A percentile compares a stretch with the other conserved stretches of the same genome.
phyloP scores from a whole-genome alignment of 2,797 vertebrate genomes.

The Gephyroberyx darwinii region DNA sequence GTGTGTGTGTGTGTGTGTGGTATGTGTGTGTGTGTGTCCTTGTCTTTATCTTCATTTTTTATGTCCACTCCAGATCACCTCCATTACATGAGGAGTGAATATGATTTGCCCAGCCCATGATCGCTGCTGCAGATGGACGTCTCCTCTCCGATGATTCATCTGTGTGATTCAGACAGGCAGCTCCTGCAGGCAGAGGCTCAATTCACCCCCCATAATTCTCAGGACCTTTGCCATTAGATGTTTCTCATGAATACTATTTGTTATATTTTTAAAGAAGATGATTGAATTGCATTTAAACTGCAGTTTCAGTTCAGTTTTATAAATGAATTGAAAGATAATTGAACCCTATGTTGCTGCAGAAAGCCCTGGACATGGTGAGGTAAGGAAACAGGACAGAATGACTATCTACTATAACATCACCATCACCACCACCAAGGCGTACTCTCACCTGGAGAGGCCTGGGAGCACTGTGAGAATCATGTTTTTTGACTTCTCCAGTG shows the following conservation, averaged over 20 bases:
- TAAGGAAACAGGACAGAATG: background rate
- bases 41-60: no score
- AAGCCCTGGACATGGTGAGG: background rate
- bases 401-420: background rate
- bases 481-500: no score
- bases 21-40: no score
- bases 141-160: background rate
- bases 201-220: background rate
- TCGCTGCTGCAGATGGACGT: background rate
- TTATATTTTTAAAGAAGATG: background rate
- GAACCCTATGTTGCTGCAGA: background rate
- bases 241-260: background rate
- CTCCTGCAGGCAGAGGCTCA: background rate
- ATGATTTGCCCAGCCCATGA: no score
- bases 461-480: no score
- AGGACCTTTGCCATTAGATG: background rate
- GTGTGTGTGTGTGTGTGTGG: no score
- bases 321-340: background rate
- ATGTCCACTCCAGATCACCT: no score
- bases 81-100: no score
- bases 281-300: background rate
- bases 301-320: background rate
- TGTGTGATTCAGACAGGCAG: background rate
- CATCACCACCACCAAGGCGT: no score
- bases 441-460: no score